Evolutionary conservation across 2,113 vertebrate genomes (phyloP).

Genomic region (Todiramphus chloris): DNA sequence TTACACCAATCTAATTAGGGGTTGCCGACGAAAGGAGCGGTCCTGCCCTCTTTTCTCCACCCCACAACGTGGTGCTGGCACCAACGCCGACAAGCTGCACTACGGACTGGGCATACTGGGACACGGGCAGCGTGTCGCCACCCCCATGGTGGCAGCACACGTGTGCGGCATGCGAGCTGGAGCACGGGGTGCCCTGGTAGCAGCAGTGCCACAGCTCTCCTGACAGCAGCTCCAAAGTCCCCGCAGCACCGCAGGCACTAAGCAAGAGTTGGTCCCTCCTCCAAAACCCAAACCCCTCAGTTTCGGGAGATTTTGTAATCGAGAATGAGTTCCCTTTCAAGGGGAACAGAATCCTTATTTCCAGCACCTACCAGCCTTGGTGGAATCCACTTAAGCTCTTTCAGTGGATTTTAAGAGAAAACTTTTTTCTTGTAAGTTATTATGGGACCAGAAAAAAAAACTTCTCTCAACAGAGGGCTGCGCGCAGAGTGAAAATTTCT

Average conservation of each 20-base stretch:
- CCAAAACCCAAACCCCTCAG: not conserved
- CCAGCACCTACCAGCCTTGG: too few species aligned
- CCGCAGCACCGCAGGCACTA: fast-evolving
- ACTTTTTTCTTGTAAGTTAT: too few species aligned
- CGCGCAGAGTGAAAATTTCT: not conserved
- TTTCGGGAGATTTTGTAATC: not conserved
- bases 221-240: not conserved
- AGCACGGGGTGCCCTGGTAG: not conserved
- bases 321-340: not conserved
- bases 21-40: fast-evolving
- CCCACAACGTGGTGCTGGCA: fast-evolving
- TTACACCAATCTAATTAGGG: not conserved
- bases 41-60: not conserved
- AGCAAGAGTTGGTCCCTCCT: not conserved
- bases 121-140: fast-evolving
- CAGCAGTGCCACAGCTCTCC: not conserved
- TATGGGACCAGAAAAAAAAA: too few species aligned
- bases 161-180: not conserved
- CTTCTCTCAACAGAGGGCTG: not conserved
- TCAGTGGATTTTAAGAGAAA: not conserved
- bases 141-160: fast-evolving
- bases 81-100: fast-evolving
- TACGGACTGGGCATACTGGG: fast-evolving
- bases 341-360: too few species aligned
- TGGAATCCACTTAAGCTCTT: not conserved